Evolutionary conservation across 2,888 invertebrate species (phyloP).

Genomic region (Melitaea athalia): DNA sequence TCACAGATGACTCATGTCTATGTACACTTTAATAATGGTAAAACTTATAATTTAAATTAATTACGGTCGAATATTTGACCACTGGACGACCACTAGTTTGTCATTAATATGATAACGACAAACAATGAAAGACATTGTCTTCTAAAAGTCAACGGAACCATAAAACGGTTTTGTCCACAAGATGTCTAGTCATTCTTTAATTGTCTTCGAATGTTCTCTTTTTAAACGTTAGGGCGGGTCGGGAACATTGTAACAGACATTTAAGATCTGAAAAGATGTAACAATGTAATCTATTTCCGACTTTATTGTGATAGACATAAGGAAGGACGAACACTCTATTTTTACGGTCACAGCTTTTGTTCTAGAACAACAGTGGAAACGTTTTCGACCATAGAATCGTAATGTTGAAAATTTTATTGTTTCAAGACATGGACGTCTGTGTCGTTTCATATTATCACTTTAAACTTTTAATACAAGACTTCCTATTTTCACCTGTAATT

Average conservation of each 20-base stretch:
- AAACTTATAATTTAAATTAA: too few relatives aligned
- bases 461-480: too few relatives aligned
- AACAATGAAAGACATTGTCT: neutral
- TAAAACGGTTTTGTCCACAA: neutral
- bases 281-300: neutral
- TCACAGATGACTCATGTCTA: too few relatives aligned
- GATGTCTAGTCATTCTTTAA: slow-evolving; percentile 15
- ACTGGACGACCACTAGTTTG: too few relatives aligned
- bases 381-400: neutral
- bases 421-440: neutral
- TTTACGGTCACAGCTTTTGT: neutral
- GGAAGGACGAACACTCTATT: neutral
- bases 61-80: too few relatives aligned
- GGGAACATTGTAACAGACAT: slow-evolving; percentile 18
- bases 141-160: slow-evolving; percentile 19
- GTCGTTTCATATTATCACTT: neutral
- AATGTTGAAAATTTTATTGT: slow-evolving; percentile 4
- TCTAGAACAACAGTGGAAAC: neutral
- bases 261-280: neutral
- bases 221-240: slow-evolving; percentile 21
- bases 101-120: too few relatives aligned
- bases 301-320: slow-evolving; percentile 7
- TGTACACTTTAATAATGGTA: too few relatives aligned
- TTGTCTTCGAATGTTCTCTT: slow-evolving; percentile 22
- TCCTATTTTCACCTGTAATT: too few relatives aligned